These are phyloP conservation scores for Limnephilus auricula DNA, from an alignment of 2,888 invertebrate genomes.

Conservation along the genomic window DNA sequence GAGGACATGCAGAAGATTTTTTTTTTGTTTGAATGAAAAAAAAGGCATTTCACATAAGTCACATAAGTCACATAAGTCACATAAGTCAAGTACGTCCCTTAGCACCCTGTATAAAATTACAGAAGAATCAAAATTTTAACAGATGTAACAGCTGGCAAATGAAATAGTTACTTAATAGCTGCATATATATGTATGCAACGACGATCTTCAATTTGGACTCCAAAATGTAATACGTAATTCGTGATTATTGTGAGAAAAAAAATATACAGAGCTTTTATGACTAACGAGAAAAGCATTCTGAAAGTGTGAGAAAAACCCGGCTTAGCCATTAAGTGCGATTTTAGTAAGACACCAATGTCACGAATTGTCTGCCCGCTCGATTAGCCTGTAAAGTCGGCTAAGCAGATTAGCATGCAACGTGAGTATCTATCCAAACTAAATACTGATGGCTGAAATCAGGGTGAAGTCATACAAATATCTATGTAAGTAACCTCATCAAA, in stretches of 20 bases:
- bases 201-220: neutral
- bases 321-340: neutral
- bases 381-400: neutral
- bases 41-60: no score
- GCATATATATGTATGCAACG: no score
- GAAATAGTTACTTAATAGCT: no score
- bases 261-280: neutral
- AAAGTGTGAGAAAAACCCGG: slow-evolving; percentile 24
- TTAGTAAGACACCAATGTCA: neutral
- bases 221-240: neutral
- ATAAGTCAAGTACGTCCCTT: no score
- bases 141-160: no score
- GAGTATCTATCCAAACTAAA: neutral
- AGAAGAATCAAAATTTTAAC: no score
- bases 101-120: no score
- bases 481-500: neutral
- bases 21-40: no score
- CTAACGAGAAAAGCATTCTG: neutral
- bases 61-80: no score
- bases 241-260: neutral
- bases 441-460: neutral
- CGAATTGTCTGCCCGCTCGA: neutral
- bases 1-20: no score
- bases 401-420: neutral
- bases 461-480: neutral